phyloP scores from a whole-genome alignment of 92 coral and sea anemone species.

The Galaxea fascicularis region DNA sequence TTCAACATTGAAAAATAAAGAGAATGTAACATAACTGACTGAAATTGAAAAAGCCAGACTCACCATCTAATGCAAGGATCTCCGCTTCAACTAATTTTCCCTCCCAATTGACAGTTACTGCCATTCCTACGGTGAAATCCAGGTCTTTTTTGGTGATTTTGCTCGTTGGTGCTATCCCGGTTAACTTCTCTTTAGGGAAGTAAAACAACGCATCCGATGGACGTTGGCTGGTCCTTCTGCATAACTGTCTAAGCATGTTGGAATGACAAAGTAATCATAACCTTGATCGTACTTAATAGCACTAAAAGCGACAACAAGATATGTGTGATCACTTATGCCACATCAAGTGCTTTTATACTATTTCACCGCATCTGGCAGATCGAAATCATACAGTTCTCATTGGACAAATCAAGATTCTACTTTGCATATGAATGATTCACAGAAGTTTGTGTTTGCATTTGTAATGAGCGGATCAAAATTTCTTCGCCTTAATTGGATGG shows the following conservation, averaged over 20 bases:
- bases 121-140: conserved; percentile 31
- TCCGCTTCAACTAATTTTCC: conserved; percentile 30
- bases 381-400: conserved; percentile 30
- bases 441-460: conserved; percentile 20
- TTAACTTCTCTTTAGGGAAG: conserved; percentile 14
- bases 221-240: conserved; percentile 13
- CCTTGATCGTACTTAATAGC: not conserved
- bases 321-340: not conserved
- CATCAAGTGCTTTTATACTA: conserved; percentile 13
- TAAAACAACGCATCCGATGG: conserved; percentile 26
- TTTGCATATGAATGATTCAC: conserved; percentile 42
- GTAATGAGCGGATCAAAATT: conserved; percentile 21
- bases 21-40: not conserved
- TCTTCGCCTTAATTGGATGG: not conserved
- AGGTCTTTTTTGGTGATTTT: conserved; percentile 17
- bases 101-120: conserved; percentile 33
- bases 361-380: conserved; percentile 10
- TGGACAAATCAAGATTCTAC: conserved; percentile 35
- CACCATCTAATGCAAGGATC: conserved; percentile 33
- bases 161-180: conserved; percentile 25
- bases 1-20: too few relatives aligned
- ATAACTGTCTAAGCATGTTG: conserved; percentile 5
- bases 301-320: not conserved
- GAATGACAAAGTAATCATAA: not conserved
- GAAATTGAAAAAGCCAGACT: conserved; percentile 24